Conservation (phyloP, 2,113 vertebrate genomes). For the Siphamia tubifer region DNA sequence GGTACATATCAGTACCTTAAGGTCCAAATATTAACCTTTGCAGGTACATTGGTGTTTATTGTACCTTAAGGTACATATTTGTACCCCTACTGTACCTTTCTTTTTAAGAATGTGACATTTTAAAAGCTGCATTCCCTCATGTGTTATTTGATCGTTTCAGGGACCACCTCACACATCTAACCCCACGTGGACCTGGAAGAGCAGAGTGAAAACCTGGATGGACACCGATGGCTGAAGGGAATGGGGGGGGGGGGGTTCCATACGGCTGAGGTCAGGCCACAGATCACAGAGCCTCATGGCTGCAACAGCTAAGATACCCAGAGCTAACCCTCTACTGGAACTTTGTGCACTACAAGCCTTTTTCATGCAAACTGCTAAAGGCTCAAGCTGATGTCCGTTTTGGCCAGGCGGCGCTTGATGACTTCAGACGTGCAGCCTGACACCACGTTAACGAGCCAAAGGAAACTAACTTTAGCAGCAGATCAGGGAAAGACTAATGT, state of each 20-base stretch:
- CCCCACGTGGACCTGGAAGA: conserved; percentile 27
- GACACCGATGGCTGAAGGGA: conserved; percentile 27
- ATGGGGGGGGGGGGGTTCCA: conserved; percentile 28
- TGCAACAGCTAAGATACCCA: conserved; percentile 43
- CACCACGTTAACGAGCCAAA: conserved; percentile 64
- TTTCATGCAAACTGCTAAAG: conserved; percentile 55
- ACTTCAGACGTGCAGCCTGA: conserved; percentile 32
- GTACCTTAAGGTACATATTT: no score
- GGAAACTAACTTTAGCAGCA: conserved; percentile 51
- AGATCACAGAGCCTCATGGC: conserved; percentile 18
- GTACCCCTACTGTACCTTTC: no score
- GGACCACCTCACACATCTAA: conserved; percentile 73
- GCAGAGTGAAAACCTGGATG: conserved; percentile 22
- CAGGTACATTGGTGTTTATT: no score
- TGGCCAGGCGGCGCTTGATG: conserved; percentile 37
- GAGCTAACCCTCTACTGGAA: conserved; percentile 55
- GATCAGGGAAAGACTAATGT: conserved; percentile 40
- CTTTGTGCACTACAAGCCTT: conserved; percentile 68
- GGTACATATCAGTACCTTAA: no score
- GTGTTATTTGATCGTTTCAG: conserved; percentile 52
- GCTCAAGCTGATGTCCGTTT: conserved; percentile 50
- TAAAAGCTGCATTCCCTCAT: background rate
- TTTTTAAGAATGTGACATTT: no score
- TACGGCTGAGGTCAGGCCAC: conserved; percentile 30
- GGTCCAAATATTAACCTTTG: no score